Evolutionary conservation across 2,888 invertebrate genomes (phyloP).

Genomic region (Drosophila meridionalis): DNA sequence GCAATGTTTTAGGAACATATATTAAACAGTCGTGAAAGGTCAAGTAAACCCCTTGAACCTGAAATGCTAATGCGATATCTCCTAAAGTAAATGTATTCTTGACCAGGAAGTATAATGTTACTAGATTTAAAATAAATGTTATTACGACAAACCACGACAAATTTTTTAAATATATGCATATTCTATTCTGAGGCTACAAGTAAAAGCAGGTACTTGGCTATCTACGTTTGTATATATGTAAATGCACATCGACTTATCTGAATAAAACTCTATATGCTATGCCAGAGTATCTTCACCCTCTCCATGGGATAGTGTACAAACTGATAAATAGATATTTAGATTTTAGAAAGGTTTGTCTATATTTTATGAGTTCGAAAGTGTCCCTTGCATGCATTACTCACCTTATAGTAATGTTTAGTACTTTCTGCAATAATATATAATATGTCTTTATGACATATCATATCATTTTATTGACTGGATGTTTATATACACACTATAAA

Average conservation of each 20-base stretch:
- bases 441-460: neutral
- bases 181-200: no score
- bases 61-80: neutral
- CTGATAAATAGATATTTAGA: no score
- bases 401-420: neutral
- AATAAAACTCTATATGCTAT: no score
- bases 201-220: no score
- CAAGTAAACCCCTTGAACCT: neutral
- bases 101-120: neutral
- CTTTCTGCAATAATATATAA: neutral
- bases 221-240: no score
- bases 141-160: no score
- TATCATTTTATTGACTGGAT: constrained; percentile 18
- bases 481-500: constrained; percentile 19
- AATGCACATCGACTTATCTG: no score
- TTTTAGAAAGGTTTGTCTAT: no score
- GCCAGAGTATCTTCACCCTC: no score
- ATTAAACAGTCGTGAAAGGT: neutral
- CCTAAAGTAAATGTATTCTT: neutral
- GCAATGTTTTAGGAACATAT: neutral
- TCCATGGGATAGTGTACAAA: no score
- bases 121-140: no score
- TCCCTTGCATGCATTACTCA: neutral
- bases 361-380: neutral
- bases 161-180: no score